Evolutionary conservation across 2,113 vertebrate genomes (phyloP).

Genomic region (Heterocephalus glaber): DNA sequence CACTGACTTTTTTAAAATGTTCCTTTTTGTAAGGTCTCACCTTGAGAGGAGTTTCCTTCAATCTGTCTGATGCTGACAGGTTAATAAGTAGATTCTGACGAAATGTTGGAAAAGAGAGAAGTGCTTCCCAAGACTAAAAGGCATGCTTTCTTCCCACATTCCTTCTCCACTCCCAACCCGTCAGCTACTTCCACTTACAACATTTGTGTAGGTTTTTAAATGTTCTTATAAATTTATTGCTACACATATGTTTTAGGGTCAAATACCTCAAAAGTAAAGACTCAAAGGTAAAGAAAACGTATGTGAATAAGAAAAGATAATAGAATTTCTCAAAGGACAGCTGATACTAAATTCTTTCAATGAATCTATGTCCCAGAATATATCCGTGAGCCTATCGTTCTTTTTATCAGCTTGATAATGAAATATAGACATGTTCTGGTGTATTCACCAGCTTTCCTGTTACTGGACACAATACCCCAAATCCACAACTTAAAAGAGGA

Average conservation of each 20-base stretch:
- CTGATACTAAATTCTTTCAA: background rate
- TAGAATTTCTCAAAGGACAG: background rate
- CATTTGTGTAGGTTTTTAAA: constrained; percentile 46
- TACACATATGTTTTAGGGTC: background rate
- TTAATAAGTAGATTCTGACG: constrained; percentile 66
- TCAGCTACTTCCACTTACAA: background rate
- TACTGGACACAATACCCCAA: background rate
- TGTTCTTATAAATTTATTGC: background rate
- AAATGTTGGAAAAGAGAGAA: background rate
- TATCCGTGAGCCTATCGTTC: too few relatives aligned
- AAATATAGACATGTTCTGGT: background rate
- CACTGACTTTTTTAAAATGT: constrained; percentile 24
- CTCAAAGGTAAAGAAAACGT: background rate
- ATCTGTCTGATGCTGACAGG: constrained; percentile 63
- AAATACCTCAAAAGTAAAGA: background rate
- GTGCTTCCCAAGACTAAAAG: background rate
- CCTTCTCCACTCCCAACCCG: background rate
- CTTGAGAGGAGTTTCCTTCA: constrained; percentile 58
- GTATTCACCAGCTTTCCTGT: background rate
- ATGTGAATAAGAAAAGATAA: background rate
- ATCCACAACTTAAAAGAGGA: background rate
- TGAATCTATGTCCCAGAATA: background rate
- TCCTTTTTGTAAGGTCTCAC: constrained; percentile 64
- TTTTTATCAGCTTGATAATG: background rate
- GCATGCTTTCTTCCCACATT: background rate